These are phyloP conservation scores for Noctua janthina DNA, from an alignment of 2,888 invertebrate species.

Conservation along the genomic window DNA sequence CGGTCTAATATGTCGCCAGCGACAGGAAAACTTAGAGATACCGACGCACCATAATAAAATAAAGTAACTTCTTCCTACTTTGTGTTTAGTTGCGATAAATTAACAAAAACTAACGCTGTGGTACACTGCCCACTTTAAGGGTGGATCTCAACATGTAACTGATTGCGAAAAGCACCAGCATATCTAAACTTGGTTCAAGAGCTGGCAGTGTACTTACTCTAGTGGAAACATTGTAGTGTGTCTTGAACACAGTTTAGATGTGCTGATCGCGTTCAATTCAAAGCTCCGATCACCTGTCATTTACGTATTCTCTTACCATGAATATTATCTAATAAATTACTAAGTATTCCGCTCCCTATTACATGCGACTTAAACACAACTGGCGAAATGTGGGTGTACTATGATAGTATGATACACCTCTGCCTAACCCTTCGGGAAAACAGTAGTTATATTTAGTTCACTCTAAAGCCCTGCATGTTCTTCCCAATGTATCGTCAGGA, in stretches of 20 bases:
- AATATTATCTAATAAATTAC: not conserved
- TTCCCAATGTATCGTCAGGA: constrained; percentile 16
- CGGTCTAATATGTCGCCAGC: not conserved
- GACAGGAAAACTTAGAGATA: not conserved
- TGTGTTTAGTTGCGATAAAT: not conserved
- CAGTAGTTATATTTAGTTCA: not conserved
- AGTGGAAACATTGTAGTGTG: not conserved
- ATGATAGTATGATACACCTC: not conserved
- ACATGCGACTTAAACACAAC: not conserved
- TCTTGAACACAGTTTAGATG: not conserved
- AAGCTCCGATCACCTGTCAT: not conserved
- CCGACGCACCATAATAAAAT: not conserved
- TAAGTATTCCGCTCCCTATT: not conserved
- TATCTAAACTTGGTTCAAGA: not conserved
- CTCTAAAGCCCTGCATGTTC: constrained; percentile 1
- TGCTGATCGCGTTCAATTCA: not conserved
- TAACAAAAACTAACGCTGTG: not conserved
- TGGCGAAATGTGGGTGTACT: not conserved
- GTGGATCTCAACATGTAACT: not conserved
- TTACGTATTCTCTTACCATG: not conserved
- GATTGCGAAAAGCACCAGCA: not conserved
- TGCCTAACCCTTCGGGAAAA: too few species aligned
- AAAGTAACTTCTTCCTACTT: not conserved
- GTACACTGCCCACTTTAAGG: not conserved
- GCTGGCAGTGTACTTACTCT: not conserved